phyloP scores from a whole-genome alignment of 1,140 invertebrate genomes.

The Anagrus nilaparvatae region DNA sequence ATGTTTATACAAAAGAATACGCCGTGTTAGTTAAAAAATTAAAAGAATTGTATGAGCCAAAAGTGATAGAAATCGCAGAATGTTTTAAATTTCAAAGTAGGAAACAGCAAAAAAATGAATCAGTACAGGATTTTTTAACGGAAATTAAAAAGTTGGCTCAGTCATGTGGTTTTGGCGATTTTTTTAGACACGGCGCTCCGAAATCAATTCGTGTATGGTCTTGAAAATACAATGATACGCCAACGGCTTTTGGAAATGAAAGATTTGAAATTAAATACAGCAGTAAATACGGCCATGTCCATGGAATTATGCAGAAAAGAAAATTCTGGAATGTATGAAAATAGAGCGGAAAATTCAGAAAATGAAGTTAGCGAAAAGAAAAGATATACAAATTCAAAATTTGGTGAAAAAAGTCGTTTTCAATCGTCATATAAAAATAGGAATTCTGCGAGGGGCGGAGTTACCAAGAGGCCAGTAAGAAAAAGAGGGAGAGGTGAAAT shows the following conservation, averaged over 20 bases:
- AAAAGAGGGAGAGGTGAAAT: no score
- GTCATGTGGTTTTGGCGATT: neutral
- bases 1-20: neutral
- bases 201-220: neutral
- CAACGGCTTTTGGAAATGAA: neutral
- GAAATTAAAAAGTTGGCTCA: neutral
- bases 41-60: neutral
- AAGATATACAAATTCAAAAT: neutral
- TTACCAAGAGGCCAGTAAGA: no score
- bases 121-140: neutral
- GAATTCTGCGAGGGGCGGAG: no score
- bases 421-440: neutral
- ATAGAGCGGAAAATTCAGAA: neutral
- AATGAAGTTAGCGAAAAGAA: neutral
- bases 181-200: neutral
- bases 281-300: neutral
- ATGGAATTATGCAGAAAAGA: neutral
- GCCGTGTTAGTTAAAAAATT: neutral
- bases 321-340: neutral
- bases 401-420: neutral
- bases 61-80: neutral
- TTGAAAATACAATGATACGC: neutral
- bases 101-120: neutral
- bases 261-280: neutral
- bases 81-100: neutral